These are phyloP conservation scores for Lepidonotus clava DNA, from an alignment of 2,888 invertebrate species.

Conservation along the genomic window DNA sequence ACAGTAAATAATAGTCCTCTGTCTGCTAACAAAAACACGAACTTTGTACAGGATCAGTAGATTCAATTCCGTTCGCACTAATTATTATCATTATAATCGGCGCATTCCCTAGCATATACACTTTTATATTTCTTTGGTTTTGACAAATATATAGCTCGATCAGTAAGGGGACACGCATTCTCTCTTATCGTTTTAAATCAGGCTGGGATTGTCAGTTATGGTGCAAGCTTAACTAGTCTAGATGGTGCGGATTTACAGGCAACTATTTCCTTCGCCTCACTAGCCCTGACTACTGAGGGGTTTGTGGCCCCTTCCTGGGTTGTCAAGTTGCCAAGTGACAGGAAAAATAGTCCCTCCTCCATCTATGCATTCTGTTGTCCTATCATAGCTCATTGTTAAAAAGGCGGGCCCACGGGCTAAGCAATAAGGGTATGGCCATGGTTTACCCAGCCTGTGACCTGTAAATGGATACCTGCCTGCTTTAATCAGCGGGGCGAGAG, in stretches of 20 bases:
- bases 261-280: neutral
- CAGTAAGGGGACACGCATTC: neutral
- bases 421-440: no score
- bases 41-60: no score
- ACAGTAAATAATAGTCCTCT: no score
- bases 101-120: no score
- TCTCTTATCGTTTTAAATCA: no score
- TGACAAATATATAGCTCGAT: slow-evolving; percentile 38
- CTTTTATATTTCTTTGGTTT: slow-evolving; percentile 35
- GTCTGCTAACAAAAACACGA: no score
- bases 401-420: no score
- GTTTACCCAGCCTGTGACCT: slow-evolving; percentile 5
- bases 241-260: neutral
- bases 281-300: no score
- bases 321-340: slow-evolving; percentile 35
- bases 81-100: no score
- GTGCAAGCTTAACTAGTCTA: no score
- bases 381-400: neutral
- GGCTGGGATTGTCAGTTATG: neutral
- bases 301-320: neutral
- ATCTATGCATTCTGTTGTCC: neutral
- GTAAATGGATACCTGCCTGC: neutral
- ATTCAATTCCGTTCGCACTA: no score
- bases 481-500: neutral
- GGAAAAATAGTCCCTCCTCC: neutral